These are phyloP conservation scores for Gallinago solitaria DNA, from an alignment of 2,797 vertebrate genomes.

Conservation along the genomic window DNA sequence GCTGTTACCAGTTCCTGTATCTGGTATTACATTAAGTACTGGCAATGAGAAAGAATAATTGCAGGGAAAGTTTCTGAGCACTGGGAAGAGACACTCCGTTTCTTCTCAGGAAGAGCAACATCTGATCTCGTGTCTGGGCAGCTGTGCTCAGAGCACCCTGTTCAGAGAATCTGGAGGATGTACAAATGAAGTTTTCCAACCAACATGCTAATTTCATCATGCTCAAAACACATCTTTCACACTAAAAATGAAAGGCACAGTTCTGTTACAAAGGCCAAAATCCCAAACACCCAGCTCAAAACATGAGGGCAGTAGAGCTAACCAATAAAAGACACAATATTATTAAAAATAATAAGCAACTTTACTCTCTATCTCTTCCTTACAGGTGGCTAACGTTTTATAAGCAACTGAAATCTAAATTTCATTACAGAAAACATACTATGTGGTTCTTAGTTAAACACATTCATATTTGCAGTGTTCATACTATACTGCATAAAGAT, in stretches of 20 bases:
- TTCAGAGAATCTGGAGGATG: not conserved
- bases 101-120: not conserved
- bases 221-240: not conserved
- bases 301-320: not conserved
- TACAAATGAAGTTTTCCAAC: not conserved
- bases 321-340: not conserved
- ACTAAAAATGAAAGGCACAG: not conserved
- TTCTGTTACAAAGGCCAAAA: not conserved
- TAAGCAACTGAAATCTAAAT: not conserved
- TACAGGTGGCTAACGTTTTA: not conserved
- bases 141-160: not conserved
- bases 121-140: not conserved
- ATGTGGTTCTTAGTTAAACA: not conserved
- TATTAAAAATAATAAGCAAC: not conserved
- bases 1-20: not conserved
- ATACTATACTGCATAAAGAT: not conserved
- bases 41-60: not conserved
- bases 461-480: not conserved
- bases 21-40: not conserved
- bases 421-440: not conserved
- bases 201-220: not conserved
- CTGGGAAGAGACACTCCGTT: not conserved
- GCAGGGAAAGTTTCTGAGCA: not conserved
- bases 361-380: not conserved
- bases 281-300: not conserved